Base-by-base conservation (phyloP, 2,888 invertebrate genomes). In the Parapristionchus giblindavisi region DNA sequence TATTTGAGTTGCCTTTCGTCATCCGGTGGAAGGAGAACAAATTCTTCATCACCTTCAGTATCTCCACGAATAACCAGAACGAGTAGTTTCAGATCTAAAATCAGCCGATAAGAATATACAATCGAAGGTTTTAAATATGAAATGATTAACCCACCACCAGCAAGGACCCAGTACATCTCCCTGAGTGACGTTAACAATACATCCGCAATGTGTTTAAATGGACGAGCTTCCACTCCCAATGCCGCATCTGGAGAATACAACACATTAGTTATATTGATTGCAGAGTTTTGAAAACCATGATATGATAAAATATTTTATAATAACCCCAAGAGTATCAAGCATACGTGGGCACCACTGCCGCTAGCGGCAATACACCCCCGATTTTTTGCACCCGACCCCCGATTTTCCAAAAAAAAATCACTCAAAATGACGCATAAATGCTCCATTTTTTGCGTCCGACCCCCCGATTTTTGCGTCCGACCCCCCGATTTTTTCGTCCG, bases 11-110 rank as follows among this genome's bases (percentile, higher is more conserved):
- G 21, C 34, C n/a, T 36, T 36, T 14, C 36, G 6, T 36, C 56
- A 32, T 71, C 56, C 1, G 54, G 40, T 0, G 56, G 56, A 1
- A 36, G 36, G 5, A 71, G 27, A 17, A 71, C 70, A 52, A 54
- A 56, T 40, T 71, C 70, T 40, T 71, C 70, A n/a, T 71, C 70
- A 24, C 70, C 70, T 32, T 71, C 70, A 6, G 36, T 54, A 3
- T 54, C 70, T 56, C 70, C 70, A 11, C 70, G 70, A 32, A 71
- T 71, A 6, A 52, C 36, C 36, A 68, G 5, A 14, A 68, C 51
- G 11, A 68, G n/a, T 14, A 68, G 24, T 2, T 1, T 0, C n/a
- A 51, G 14, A 29, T 52, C 68, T 68, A 43, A 43, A 8, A 43
- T 17, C 43, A 14, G 43, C 17, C 8, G 8, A 43, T 8, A 43